A percentile compares a stretch with the other conserved stretches of the same genome.
Evolutionary conservation across 2,113 vertebrate species (phyloP).

Genomic region (Dunckerocampus dactyliophorus): DNA sequence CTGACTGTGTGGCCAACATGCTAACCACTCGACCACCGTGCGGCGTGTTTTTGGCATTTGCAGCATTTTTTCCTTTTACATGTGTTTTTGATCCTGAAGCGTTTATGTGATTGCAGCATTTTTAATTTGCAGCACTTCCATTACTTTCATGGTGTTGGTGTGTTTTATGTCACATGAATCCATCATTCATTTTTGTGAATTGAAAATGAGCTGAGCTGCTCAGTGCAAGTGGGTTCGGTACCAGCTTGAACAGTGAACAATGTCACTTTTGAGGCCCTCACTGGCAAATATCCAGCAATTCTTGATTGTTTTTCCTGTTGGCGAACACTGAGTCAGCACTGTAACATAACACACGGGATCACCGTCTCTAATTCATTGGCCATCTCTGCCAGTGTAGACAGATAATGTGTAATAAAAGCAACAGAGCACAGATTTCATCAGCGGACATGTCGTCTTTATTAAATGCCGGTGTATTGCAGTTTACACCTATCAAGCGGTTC

Average conservation of each 20-base stretch:
- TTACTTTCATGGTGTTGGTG: too few relatives aligned
- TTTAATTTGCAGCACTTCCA: background rate
- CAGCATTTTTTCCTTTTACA: background rate
- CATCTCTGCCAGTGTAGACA: conserved; percentile 23
- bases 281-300: conserved; percentile 53
- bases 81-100: too few relatives aligned
- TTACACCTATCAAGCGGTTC: background rate
- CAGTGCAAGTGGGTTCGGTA: background rate
- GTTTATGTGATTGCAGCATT: background rate
- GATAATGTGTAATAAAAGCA: conserved; percentile 32
- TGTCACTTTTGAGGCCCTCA: conserved; percentile 25
- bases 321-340: conserved; percentile 39
- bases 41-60: too few relatives aligned
- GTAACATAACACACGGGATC: conserved; percentile 34
- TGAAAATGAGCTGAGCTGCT: background rate
- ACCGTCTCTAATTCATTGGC: conserved; percentile 14
- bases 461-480: background rate
- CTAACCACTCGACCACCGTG: too few relatives aligned
- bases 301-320: conserved; percentile 58
- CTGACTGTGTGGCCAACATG: too few relatives aligned
- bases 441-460: background rate
- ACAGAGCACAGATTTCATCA: conserved; percentile 14
- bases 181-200: background rate
- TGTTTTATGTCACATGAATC: background rate
- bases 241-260: conserved; percentile 28